These are phyloP conservation scores for Lepas anatifera DNA, from an alignment of 2,888 invertebrate species.

Conservation along the genomic window DNA sequence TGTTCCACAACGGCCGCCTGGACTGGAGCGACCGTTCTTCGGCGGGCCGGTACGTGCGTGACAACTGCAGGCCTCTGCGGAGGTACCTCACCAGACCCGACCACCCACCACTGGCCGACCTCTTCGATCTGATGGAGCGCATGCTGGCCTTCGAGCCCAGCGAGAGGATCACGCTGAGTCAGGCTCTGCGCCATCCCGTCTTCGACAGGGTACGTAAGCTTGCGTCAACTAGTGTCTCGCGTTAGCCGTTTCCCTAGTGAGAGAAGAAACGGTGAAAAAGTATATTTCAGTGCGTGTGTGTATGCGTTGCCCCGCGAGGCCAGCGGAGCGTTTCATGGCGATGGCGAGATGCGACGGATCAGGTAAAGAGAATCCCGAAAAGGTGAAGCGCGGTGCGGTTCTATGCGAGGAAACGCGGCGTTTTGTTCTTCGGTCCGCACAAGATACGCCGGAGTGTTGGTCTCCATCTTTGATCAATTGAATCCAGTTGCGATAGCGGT, in stretches of 20 bases:
- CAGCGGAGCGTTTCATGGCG: too few species aligned
- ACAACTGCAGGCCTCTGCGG: constrained; percentile 89
- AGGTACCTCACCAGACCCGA: constrained; percentile 27
- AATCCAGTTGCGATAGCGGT: too few species aligned
- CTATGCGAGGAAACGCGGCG: too few species aligned
- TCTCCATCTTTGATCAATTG: too few species aligned
- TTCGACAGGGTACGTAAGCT: constrained; percentile 4
- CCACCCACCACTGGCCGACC: constrained; percentile 46
- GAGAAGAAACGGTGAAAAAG: too few species aligned
- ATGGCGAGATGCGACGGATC: neutral
- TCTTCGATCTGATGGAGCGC: constrained; percentile 86
- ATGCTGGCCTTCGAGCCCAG: constrained; percentile 97
- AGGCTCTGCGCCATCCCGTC: constrained; percentile 63
- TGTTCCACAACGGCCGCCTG: constrained; percentile 93
- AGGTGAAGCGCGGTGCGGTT: too few species aligned
- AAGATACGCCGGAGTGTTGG: too few species aligned
- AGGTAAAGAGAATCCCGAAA: too few species aligned
- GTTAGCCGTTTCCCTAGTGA: too few species aligned
- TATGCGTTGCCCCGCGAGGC: too few species aligned
- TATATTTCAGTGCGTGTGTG: too few species aligned
- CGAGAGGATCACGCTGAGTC: constrained; percentile 71
- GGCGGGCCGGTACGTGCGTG: constrained; percentile 92
- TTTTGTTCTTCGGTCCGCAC: too few species aligned
- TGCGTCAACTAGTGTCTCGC: neutral
- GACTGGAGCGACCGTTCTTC: constrained; percentile 97